Conservation (phyloP, 2,113 vertebrate species). For the Atlantisia rogersi region DNA sequence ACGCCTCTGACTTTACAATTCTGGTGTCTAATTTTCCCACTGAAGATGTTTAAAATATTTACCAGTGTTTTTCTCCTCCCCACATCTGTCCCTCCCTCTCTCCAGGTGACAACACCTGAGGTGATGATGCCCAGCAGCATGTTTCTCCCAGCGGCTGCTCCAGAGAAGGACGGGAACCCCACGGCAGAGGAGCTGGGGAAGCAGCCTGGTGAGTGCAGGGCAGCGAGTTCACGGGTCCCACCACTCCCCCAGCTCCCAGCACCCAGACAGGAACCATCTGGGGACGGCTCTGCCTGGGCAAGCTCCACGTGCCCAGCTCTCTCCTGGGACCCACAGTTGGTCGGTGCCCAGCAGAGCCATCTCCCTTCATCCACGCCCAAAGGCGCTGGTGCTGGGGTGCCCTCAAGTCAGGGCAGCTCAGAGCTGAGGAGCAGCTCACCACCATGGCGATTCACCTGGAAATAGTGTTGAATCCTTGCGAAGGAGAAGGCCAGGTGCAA, state of each 20-base stretch:
- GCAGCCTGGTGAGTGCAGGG: constrained; percentile 85
- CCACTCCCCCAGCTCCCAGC: neutral
- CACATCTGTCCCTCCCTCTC: constrained; percentile 37
- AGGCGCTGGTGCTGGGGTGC: neutral
- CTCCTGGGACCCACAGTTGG: neutral
- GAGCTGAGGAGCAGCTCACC: neutral
- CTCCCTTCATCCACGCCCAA: neutral
- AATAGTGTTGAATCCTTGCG: neutral
- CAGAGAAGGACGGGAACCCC: constrained; percentile 85
- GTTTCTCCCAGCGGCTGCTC: constrained; percentile 89
- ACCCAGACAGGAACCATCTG: neutral
- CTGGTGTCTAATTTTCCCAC: constrained; percentile 62
- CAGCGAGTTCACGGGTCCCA: neutral
- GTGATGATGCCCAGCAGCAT: constrained; percentile 94
- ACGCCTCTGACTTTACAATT: constrained; percentile 59
- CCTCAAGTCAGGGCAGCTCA: neutral
- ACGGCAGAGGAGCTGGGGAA: constrained; percentile 85
- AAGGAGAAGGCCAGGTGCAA: neutral
- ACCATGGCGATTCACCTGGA: accelerated
- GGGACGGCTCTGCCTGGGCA: accelerated
- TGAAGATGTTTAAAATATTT: constrained; percentile 51
- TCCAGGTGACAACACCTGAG: constrained; percentile 93
- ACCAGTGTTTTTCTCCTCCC: neutral
- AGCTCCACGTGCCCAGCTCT: neutral
- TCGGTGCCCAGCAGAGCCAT: accelerated